A percentile compares a stretch with the other conserved stretches of the same genome.
phyloP scores from a whole-genome alignment of 2,113 vertebrate genomes.

The Seriola quinqueradiata region DNA sequence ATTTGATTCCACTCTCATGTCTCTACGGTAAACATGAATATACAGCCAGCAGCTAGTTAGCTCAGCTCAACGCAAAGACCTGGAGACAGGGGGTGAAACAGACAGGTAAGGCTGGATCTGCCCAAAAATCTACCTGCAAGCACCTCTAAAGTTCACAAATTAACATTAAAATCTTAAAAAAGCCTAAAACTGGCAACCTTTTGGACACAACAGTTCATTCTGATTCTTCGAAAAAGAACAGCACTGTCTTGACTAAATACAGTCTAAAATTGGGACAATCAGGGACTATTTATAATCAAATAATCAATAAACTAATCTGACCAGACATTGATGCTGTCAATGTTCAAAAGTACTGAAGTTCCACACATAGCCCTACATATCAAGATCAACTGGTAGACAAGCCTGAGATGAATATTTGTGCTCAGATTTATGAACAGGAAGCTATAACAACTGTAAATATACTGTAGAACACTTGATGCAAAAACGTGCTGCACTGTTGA shows the following conservation, averaged over 20 bases:
- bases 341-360: background rate
- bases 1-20: background rate
- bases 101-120: too few species aligned
- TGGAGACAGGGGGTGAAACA: background rate
- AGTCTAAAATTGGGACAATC: too few species aligned
- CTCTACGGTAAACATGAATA: background rate
- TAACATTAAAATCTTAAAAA: background rate
- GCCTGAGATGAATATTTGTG: background rate
- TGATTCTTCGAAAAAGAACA: too few species aligned
- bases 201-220: background rate
- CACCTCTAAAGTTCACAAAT: background rate
- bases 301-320: background rate
- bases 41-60: background rate
- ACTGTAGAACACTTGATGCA: background rate
- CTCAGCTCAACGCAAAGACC: background rate
- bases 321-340: background rate
- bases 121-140: background rate
- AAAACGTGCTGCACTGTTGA: background rate
- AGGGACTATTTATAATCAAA: background rate
- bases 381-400: background rate
- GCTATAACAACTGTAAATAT: background rate
- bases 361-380: background rate
- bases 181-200: background rate
- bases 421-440: background rate
- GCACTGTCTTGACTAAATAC: too few species aligned